Conservation (phyloP, 2,113 vertebrate species). For the Psilopsiagon aurifrons region DNA sequence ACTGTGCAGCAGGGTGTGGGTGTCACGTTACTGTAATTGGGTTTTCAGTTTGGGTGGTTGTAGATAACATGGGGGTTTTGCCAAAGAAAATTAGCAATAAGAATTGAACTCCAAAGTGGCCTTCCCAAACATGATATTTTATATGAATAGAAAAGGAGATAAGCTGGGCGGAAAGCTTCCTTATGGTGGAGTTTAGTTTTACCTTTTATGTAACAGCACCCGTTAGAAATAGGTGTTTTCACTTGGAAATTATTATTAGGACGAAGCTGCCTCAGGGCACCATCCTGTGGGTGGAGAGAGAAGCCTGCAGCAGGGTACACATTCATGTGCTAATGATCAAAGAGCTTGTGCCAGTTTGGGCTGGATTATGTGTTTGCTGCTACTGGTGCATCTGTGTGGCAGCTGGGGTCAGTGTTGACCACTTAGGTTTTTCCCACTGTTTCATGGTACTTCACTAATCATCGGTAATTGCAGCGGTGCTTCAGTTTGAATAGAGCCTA, state of each 20-base stretch:
- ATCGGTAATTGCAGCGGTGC: not conserved
- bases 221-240: not conserved
- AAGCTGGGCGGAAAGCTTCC: constrained; percentile 52
- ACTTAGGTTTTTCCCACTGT: not conserved
- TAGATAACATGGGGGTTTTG: not conserved
- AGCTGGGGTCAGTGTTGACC: not conserved
- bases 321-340: not conserved
- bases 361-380: not conserved
- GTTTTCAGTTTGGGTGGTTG: not conserved
- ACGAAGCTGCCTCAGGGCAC: not conserved
- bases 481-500: not conserved
- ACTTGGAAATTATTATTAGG: not conserved
- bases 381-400: not conserved
- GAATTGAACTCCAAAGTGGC: not conserved
- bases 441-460: not conserved
- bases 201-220: not conserved
- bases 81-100: constrained; percentile 22
- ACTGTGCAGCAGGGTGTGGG: not conserved
- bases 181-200: not conserved
- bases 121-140: not conserved
- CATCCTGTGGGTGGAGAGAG: not conserved
- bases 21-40: not conserved
- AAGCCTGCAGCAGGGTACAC: fast-evolving
- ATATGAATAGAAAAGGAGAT: constrained; percentile 49
- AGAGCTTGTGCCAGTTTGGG: not conserved